Evolutionary conservation across 2,113 vertebrate species (phyloP), one percentile per base, ranked within the genome.

Genomic region (Platycercus adscitus): DNA sequence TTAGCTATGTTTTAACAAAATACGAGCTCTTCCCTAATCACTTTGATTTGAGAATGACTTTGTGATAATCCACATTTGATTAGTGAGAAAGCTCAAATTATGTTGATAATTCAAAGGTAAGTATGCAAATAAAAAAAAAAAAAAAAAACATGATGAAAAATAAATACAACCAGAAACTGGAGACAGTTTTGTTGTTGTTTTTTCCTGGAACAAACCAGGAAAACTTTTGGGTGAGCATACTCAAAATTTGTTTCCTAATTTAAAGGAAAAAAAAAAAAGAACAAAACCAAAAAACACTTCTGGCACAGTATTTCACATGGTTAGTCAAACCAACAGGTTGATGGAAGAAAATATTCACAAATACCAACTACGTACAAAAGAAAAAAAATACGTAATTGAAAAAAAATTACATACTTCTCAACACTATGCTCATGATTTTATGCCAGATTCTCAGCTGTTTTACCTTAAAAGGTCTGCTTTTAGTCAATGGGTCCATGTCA

Each of bases 1-100:
- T 64, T 94, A 96, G 55, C 52, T 76, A 64, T 13, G 85, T n/a
- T 90, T 95, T 93, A 81, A 87, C 75, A 95, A 96, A 95, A 71
- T 66, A 90, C 33, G 89, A 70, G 93, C 91, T 82, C 64, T 70
- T 79, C 77, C 73, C 66, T 85, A 76, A 64, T 66, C 63, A 78
- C 10, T 86, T 94, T 93, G 77, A 94, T 95, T 97, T 95, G 46
- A 68, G 90, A 97, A 95, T 94, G 94, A 82, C 37, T 96, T 93
- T 72, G 49, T 78, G 63, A 96, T 95, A 92, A 94, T 94, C 58
- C 49, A 95, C 35, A 91, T 86, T 85, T 95, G 81, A 82, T 82
- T 71, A 90, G 69, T 61, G 66, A 88, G 41, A 86, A 93, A 91
- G 47, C 41, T 84, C 58, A 93, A 93, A 77, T n/a, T 0, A 85